These are phyloP conservation scores for Trichogramma pretiosum DNA, from an alignment of 1,140 invertebrate species.

Conservation along the genomic window DNA sequence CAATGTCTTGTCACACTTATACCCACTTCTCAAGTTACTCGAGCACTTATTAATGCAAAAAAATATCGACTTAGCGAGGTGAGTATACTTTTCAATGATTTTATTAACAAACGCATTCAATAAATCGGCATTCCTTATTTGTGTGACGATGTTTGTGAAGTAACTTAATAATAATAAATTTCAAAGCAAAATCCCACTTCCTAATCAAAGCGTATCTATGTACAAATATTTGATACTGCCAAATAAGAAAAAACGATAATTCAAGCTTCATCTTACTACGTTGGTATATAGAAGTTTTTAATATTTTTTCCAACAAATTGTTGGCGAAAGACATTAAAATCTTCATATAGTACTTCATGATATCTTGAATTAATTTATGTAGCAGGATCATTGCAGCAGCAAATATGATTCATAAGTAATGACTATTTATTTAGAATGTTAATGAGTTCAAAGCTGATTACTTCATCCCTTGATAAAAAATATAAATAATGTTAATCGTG, in stretches of 20 bases:
- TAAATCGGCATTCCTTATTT: no score
- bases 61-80: slow-evolving; percentile 17
- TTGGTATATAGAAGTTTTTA: no score
- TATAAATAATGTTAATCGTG: not conserved
- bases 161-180: no score
- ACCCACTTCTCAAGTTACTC: slow-evolving; percentile 36
- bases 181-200: no score
- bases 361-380: no score
- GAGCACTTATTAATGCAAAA: slow-evolving; percentile 17
- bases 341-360: no score
- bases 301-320: no score
- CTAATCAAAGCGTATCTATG: no score
- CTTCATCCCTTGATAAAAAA: not conserved
- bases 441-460: slow-evolving; percentile 7
- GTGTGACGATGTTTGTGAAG: slow-evolving; percentile 11
- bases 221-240: no score
- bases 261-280: not conserved
- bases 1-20: slow-evolving; percentile 47
- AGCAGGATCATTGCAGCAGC: no score
- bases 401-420: no score
- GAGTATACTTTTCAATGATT: slow-evolving; percentile 4
- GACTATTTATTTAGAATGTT: slow-evolving; percentile 1
- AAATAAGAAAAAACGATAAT: slow-evolving; percentile 4
- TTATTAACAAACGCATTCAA: slow-evolving; percentile 3
- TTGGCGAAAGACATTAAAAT: no score